Evolutionary conservation across 2,113 vertebrate genomes (phyloP).

Genomic region (Litocranius walleri): DNA sequence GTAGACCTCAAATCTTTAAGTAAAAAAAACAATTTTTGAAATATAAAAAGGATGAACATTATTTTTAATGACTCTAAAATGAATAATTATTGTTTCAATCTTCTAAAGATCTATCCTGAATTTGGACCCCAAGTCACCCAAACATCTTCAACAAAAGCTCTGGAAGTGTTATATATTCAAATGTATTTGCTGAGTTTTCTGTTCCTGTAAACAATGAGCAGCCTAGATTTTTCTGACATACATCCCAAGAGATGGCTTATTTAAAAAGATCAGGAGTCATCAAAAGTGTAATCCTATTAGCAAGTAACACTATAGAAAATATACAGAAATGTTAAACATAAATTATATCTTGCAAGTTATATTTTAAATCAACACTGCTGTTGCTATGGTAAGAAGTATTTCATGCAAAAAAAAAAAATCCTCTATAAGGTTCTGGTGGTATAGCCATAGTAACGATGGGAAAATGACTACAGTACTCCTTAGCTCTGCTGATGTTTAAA

Average conservation of each 20-base stretch:
- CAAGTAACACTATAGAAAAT: conserved; percentile 63
- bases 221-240: conserved; percentile 64
- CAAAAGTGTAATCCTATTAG: conserved; percentile 69
- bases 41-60: not conserved
- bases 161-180: conserved; percentile 39
- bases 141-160: conserved; percentile 61
- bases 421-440: conserved; percentile 61
- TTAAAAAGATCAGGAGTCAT: conserved; percentile 71
- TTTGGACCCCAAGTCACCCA: conserved; percentile 50
- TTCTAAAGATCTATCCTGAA: conserved; percentile 17
- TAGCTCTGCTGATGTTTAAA: conserved; percentile 38
- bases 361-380: conserved; percentile 71
- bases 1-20: not conserved
- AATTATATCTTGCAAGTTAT: conserved; percentile 62
- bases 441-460: conserved; percentile 76
- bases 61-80: conserved; percentile 48
- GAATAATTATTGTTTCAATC: conserved; percentile 20
- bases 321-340: conserved; percentile 72
- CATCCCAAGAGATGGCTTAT: conserved; percentile 52
- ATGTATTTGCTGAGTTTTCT: conserved; percentile 41
- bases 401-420: conserved; percentile 73
- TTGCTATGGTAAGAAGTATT: conserved; percentile 78
- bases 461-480: conserved; percentile 35
- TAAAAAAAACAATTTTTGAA: not conserved
- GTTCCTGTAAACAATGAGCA: conserved; percentile 51